phyloP scores from a whole-genome alignment of 2,113 vertebrate species.

The Rhynchomys soricoides region DNA sequence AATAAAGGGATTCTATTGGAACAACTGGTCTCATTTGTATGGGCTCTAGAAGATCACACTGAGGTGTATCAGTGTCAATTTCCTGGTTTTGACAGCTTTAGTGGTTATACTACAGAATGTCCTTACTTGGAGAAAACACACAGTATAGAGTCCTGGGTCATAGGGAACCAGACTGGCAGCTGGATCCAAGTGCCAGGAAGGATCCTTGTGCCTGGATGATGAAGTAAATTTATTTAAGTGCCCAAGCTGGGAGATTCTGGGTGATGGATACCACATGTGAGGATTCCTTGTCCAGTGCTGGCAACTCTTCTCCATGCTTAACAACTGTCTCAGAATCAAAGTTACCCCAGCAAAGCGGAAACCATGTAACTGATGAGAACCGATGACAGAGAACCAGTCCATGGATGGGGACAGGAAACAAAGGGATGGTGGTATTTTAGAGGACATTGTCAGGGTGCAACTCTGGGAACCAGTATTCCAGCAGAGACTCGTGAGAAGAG shows the following conservation, averaged over 20 bases:
- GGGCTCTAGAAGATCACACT: neutral
- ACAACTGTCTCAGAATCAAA: constrained; percentile 34
- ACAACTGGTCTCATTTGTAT: neutral
- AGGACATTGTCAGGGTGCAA: no score
- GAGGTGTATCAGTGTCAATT: neutral
- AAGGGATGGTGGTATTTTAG: neutral
- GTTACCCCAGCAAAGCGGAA: neutral
- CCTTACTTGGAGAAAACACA: neutral
- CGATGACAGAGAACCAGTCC: neutral
- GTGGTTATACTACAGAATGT: neutral
- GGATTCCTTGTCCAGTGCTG: neutral
- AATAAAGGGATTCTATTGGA: neutral
- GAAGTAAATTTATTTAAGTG: neutral
- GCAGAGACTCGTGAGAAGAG: neutral
- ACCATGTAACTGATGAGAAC: neutral
- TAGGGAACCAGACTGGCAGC: neutral
- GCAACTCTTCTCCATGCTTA: neutral
- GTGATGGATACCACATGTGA: neutral
- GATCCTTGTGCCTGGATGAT: neutral
- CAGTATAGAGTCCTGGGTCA: neutral
- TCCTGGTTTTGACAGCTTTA: neutral
- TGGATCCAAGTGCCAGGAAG: neutral
- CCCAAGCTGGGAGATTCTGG: neutral
- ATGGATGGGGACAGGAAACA: neutral
- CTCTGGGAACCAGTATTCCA: neutral